A percentile compares a stretch with the other conserved stretches of the same genome.
phyloP scores from a whole-genome alignment of 1,140 invertebrate species.

The Listronotus oregonensis region DNA sequence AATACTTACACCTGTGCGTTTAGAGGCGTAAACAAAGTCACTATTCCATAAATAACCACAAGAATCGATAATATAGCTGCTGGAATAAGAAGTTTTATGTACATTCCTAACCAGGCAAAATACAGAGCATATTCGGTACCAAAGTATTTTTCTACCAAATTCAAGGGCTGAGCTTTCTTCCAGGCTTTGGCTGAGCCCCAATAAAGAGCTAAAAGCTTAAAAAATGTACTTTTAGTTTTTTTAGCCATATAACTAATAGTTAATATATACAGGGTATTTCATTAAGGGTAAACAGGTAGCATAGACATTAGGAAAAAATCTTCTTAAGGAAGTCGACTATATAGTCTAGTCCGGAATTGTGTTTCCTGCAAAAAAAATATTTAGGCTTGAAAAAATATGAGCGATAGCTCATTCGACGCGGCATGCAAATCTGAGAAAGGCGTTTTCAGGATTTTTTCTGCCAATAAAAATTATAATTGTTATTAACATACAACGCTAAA shows the following conservation, averaged over 20 bases:
- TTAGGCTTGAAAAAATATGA: no score
- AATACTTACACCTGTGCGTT: conserved; percentile 30
- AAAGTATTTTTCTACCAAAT: conserved; percentile 52
- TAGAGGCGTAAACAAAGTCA: conserved; percentile 15
- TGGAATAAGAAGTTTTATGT: conserved; percentile 61
- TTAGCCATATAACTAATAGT: neutral
- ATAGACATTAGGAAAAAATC: no score
- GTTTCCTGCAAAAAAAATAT: no score
- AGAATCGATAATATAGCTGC: conserved; percentile 59
- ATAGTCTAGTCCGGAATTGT: no score
- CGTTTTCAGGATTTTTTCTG: no score
- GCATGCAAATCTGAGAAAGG: no score
- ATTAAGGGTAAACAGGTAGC: no score
- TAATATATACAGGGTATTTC: no score
- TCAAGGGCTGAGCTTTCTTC: conserved; percentile 55
- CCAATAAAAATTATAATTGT: no score
- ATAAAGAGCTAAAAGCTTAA: conserved; percentile 46
- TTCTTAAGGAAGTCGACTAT: no score
- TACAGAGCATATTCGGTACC: conserved; percentile 56
- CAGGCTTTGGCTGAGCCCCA: conserved; percentile 59
- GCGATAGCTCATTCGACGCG: no score
- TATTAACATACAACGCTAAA: no score
- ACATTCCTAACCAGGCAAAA: conserved; percentile 61
- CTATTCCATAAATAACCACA: conserved; percentile 40
- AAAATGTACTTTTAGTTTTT: neutral